Evolutionary conservation across 2,113 vertebrate genomes (phyloP).

Genomic region (Vireo altiloquus): DNA sequence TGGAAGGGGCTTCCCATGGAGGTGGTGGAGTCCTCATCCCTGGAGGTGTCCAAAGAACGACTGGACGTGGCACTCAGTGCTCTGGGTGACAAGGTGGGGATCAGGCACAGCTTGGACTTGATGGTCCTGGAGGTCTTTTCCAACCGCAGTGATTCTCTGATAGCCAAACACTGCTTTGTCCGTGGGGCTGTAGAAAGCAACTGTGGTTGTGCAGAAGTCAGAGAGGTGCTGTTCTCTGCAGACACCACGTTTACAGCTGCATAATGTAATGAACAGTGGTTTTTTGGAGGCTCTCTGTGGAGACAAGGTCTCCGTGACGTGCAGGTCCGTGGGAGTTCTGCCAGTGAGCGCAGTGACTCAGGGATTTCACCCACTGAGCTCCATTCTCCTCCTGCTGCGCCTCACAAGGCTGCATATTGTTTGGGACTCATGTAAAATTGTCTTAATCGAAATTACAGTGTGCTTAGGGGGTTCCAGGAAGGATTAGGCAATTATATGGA

Average conservation of each 20-base stretch:
- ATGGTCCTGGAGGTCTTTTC: background rate
- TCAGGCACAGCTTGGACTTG: accelerated
- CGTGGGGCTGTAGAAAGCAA: accelerated
- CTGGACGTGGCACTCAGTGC: background rate
- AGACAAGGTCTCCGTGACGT: background rate
- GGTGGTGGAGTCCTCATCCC: background rate
- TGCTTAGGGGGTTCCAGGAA: background rate
- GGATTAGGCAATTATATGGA: constrained; percentile 40
- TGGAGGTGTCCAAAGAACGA: background rate
- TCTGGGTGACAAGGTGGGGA: background rate
- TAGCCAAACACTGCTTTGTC: background rate
- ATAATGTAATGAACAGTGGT: background rate
- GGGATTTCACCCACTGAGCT: constrained; percentile 32
- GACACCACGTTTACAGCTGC: background rate
- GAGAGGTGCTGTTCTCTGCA: background rate
- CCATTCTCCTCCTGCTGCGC: background rate
- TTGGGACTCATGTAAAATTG: background rate
- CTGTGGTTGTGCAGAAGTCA: background rate
- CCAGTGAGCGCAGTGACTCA: background rate
- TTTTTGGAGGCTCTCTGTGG: background rate
- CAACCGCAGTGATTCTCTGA: background rate
- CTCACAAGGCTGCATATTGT: constrained; percentile 11
- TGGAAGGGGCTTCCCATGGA: background rate
- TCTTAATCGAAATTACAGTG: constrained; percentile 31
- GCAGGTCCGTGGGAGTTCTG: background rate